Conservation (phyloP, 2,888 invertebrate species). For the Cosmorhoe ocellata region DNA sequence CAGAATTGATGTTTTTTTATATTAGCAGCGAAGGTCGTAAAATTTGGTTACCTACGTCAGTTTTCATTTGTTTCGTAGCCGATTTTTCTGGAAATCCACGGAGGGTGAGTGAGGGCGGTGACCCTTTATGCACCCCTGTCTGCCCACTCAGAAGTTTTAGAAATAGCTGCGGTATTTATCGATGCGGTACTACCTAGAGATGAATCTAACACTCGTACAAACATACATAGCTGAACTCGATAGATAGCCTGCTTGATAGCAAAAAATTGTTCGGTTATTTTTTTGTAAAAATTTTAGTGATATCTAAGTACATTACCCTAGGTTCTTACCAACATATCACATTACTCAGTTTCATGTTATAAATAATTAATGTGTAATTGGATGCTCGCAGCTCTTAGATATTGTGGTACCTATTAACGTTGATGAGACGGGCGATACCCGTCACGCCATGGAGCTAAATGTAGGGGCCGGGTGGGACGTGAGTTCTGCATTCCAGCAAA, state of each 20-base stretch:
- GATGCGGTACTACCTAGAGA: neutral
- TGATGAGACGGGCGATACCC: conserved; percentile 42
- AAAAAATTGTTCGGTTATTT: no score
- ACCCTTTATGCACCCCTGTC: conserved; percentile 44
- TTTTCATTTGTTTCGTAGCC: conserved; percentile 36
- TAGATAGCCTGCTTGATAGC: no score
- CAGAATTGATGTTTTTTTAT: conserved; percentile 24
- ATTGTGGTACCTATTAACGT: conserved; percentile 33
- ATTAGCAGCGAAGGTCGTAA: conserved; percentile 27
- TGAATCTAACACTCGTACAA: neutral
- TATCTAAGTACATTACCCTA: no score
- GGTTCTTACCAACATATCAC: neutral
- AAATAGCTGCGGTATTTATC: conserved; percentile 12
- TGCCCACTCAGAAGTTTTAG: conserved; percentile 30
- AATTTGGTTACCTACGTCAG: conserved; percentile 21
- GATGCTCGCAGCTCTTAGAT: conserved; percentile 3
- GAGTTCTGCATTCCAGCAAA: conserved; percentile 15
- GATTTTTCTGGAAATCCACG: conserved; percentile 43
- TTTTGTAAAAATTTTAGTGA: no score
- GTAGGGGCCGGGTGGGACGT: conserved; percentile 6
- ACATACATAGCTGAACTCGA: no score
- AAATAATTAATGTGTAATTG: conserved; percentile 14
- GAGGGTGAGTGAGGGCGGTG: conserved; percentile 38
- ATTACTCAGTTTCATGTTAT: conserved; percentile 1
- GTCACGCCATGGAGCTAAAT: conserved; percentile 25